Conservation (phyloP, 2,113 vertebrate species). For the Pristiophorus japonicus region DNA sequence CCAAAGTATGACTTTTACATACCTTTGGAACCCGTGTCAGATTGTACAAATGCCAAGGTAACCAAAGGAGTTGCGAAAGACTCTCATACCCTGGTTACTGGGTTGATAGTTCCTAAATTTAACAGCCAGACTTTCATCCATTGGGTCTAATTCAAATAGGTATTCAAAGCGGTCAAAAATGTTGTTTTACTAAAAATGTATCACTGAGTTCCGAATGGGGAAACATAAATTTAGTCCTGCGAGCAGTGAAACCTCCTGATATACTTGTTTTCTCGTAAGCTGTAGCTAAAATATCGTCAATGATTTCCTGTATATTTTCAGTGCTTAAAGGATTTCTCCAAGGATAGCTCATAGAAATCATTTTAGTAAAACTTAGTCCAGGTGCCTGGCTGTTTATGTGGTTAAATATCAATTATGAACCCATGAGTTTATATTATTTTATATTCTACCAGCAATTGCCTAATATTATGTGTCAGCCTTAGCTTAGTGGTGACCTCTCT, state of each 20-base stretch:
- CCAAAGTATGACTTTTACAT: not conserved
- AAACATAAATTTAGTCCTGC: not conserved
- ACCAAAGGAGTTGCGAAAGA: not conserved
- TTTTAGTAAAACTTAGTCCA: not conserved
- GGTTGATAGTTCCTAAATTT: not conserved
- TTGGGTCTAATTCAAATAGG: not conserved
- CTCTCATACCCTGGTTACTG: not conserved
- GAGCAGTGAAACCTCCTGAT: not conserved
- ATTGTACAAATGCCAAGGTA: not conserved
- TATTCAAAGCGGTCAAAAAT: not conserved
- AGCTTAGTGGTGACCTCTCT: not conserved
- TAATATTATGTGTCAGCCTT: not conserved
- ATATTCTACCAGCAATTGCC: not conserved
- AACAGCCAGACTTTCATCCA: slow-evolving; percentile 12
- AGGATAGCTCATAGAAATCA: not conserved
- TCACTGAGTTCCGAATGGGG: not conserved
- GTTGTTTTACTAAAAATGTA: slow-evolving; percentile 8
- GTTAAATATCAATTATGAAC: not conserved
- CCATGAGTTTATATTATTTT: not conserved
- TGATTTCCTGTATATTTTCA: not conserved
- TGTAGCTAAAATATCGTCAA: not conserved
- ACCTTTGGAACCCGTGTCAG: not conserved
- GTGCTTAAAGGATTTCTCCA: not conserved
- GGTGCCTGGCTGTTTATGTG: not conserved
- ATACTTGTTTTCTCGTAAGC: not conserved